Base-by-base conservation (phyloP, 2,797 vertebrate genomes). In the Gymnopithys bicolor region DNA sequence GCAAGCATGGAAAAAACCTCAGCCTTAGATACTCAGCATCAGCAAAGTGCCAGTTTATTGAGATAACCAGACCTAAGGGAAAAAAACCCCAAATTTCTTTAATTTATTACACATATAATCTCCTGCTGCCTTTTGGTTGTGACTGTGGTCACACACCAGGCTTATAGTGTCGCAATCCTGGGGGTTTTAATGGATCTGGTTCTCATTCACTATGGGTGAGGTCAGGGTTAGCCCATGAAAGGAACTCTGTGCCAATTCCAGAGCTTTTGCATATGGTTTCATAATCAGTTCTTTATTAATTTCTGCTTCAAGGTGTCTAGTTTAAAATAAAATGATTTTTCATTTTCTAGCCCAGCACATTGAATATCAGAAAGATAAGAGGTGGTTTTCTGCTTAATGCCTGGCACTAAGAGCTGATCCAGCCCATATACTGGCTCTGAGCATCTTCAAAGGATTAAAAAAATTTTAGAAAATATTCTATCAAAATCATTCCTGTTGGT, bases 41-140 rank as follows among this genome's bases (percentile, higher is more conserved):
- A 94, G 89, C 89, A 96, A 95, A 96, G 90, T 48, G 33, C 3
- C 56, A 19, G 3, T 87, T 87, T 68, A 89, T 93, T 74, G 71
- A 66, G 53, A 85, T 63, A 90, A 89, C 8, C 35, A 93, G 27
- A 52, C 77, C 52, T 84, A 71, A 48, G 64, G 64, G 39, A 1
- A 78, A 76, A 94, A 84, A 52, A 1, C 9, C 3, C 7, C 21
- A 51, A 35, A 60, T 85, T 75, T 68, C 15, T 90, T 82, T 58
- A 79, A 30, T 16, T 56, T 85, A 53, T 24, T 39, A 39, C 23
- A 24, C 13, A 3, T 28, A 58, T 35, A 87, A 64, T 70, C 53
- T 25, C 53, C 71, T 86, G 66, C 27, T 75, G 84, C 46, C 22
- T 85, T 80, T 92, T 81, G 25, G 15, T 84, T 91, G 60, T 70